A percentile compares a stretch with the other conserved stretches of the same genome.
Evolutionary conservation across 2,888 invertebrate species (phyloP).

Genomic region (Pocota personata): DNA sequence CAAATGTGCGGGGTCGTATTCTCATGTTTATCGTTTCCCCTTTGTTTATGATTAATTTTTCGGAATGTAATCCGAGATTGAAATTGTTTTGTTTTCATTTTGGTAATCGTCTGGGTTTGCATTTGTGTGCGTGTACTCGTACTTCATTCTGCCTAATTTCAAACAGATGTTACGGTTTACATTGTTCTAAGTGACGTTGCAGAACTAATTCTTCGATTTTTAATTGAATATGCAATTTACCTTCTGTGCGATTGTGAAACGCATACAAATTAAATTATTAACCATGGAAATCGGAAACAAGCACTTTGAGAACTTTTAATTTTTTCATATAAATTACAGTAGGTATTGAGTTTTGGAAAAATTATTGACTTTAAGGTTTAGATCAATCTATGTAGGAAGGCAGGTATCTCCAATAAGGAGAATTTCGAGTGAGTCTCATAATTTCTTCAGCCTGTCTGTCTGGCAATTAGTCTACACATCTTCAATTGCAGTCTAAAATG

Average conservation of each 20-base stretch:
- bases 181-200: slow-evolving; percentile 27
- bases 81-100: slow-evolving; percentile 61
- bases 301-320: too few species aligned
- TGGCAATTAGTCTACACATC: too few species aligned
- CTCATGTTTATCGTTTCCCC: slow-evolving; percentile 59
- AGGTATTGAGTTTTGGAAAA: too few species aligned
- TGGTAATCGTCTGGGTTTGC: slow-evolving; percentile 31
- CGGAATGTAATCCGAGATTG: slow-evolving; percentile 70
- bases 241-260: not conserved
- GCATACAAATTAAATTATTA: too few species aligned
- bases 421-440: too few species aligned
- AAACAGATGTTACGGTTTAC: slow-evolving; percentile 64
- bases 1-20: slow-evolving; percentile 54
- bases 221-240: not conserved
- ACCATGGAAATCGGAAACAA: too few species aligned
- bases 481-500: too few species aligned
- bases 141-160: slow-evolving; percentile 45
- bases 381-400: too few species aligned
- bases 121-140: not conserved
- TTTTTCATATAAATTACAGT: too few species aligned
- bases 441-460: too few species aligned
- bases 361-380: too few species aligned
- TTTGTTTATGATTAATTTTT: slow-evolving; percentile 70
- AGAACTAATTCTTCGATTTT: not conserved
- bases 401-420: too few species aligned